Percentiles rank a stretch among this genome's conserved stretches.
phyloP scores from a whole-genome alignment of 2,113 vertebrate genomes.

The Callipepla squamata region DNA sequence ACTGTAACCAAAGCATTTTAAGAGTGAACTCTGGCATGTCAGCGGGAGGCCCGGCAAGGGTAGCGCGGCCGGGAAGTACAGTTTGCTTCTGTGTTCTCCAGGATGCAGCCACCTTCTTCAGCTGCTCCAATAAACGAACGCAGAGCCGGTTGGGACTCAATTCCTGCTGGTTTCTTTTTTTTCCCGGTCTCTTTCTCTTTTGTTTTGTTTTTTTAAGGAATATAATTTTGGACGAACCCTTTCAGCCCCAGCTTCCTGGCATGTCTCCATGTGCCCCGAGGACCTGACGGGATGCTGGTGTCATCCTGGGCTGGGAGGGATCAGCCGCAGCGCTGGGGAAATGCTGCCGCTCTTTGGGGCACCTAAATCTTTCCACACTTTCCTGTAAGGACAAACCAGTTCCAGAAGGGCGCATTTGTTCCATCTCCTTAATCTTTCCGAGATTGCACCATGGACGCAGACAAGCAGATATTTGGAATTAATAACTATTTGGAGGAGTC shows the following conservation, averaged over 20 bases:
- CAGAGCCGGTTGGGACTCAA: background rate
- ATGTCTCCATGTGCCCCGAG: background rate
- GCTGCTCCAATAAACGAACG: background rate
- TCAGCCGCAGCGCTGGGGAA: background rate
- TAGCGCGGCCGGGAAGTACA: background rate
- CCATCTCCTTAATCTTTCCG: background rate
- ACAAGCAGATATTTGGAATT: background rate
- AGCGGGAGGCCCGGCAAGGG: conserved; percentile 58
- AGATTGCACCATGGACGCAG: rapidly evolving
- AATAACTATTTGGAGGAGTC: background rate
- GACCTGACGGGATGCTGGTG: rapidly evolving
- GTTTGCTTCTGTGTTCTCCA: conserved; percentile 13
- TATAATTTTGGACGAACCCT: background rate
- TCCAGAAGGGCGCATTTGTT: background rate
- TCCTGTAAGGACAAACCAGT: background rate
- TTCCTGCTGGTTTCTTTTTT: background rate
- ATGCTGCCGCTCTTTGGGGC: background rate
- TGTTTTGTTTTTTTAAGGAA: background rate
- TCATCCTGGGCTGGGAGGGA: background rate
- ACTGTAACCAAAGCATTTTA: conserved; percentile 56
- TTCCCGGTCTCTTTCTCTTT: rapidly evolving
- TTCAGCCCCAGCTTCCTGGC: background rate
- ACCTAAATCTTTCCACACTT: background rate
- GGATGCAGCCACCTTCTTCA: conserved; percentile 3
- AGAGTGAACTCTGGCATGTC: conserved; percentile 60